phyloP scores from a whole-genome alignment of 2,888 invertebrate genomes.

The Aporophyla nigra region DNA sequence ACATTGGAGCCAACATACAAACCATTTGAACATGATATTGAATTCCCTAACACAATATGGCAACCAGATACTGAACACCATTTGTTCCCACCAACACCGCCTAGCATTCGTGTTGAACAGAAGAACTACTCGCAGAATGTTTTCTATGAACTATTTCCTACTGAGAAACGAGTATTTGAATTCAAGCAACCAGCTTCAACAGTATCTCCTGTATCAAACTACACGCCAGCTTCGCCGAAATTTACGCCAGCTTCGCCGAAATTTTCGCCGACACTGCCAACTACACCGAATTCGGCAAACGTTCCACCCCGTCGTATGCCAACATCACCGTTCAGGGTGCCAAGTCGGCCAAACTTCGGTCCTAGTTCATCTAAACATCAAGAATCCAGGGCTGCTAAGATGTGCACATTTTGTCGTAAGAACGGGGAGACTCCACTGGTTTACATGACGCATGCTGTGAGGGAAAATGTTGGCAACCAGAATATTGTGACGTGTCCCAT shows the following conservation, averaged over 20 bases:
- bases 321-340: slow-evolving; percentile 36
- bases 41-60: slow-evolving; percentile 54
- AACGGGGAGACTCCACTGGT: slow-evolving; percentile 86
- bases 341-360: slow-evolving; percentile 30
- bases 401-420: slow-evolving; percentile 86
- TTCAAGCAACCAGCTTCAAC: slow-evolving; percentile 71
- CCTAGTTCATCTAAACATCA: slow-evolving; percentile 57
- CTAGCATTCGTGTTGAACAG: slow-evolving; percentile 59
- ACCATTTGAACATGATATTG: slow-evolving; percentile 43
- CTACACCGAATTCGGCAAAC: slow-evolving; percentile 35
- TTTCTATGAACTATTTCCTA: slow-evolving; percentile 81
- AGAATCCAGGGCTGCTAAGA: slow-evolving; percentile 64
- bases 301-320: slow-evolving; percentile 31
- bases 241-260: slow-evolving; percentile 51
- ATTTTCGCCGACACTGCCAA: slow-evolving; percentile 42
- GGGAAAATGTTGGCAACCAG: slow-evolving; percentile 76
- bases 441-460: slow-evolving; percentile 82
- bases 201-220: slow-evolving; percentile 48
- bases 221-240: slow-evolving; percentile 39
- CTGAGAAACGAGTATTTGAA: slow-evolving; percentile 72
- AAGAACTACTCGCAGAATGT: slow-evolving; percentile 47
- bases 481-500: slow-evolving; percentile 85
- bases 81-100: slow-evolving; percentile 66
- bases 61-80: slow-evolving; percentile 52
- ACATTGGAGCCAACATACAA: slow-evolving; percentile 57